Evolutionary conservation across 2,888 invertebrate species (phyloP), one percentile per base, ranked within the genome.

Genomic region (Muscina levida): DNA sequence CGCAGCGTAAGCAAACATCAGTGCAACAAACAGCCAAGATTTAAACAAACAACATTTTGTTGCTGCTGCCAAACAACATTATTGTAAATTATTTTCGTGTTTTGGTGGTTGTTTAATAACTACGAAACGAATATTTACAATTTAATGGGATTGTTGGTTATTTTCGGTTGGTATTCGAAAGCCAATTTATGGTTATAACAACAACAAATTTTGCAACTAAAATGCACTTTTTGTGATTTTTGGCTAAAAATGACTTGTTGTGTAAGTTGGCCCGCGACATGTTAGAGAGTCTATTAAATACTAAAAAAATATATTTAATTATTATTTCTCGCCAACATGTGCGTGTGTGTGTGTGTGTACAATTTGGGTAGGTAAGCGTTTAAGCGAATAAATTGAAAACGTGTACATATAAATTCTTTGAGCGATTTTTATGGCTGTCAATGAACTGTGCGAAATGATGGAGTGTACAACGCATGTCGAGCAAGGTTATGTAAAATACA

Each of bases 401-500:
- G n/a, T 62, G 62, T 42, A n/a, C n/a, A n/a, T n/a, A 42, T 11
- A 37, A 62, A 62, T 59, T 59, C 42, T 19, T 26, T 42, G 1
- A 8, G 11, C 8, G 3, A 26, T 42, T 62, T 31, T 37, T 42
- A 62, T 62, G 62, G 62, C 11, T 73, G 51, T 67, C 77, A 66
- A 66, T 71, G 53, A 80, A 77, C 51, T 76, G 51, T 39, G 5
- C 62, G 1, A 26, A 37, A 31, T 59, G 57, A 74, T 74, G 71
- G 76, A 62, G 72, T 70, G 42, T 39, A n/a, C 39, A 42, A 26
- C 65, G 57, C 44, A 31, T 57, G 26, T 57, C 57, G 37, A 10
- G 51, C 80, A 77, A 80, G 76, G 80, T 80, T 73, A 51, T 76
- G 10, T 57, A 62, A 53, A 22, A 15, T 4, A 44, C 42, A 56